Percentiles rank a stretch among this genome's conserved stretches.
Conservation (phyloP, 1,140 invertebrate species). For the Drosophila pallidifrons region DNA sequence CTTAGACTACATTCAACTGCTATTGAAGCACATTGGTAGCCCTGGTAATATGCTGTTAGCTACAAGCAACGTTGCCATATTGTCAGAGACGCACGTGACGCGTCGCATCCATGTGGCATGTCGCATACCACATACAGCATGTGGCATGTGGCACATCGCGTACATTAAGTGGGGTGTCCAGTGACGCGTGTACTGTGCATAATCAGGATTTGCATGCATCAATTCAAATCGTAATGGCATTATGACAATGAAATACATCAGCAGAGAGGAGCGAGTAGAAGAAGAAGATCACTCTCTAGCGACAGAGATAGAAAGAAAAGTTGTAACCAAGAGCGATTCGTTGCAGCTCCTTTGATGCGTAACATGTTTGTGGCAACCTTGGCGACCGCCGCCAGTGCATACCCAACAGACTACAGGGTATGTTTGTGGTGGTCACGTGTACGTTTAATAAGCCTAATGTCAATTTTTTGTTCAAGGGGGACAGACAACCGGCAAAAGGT, state of each 20-base stretch:
- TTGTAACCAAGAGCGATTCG: slow-evolving; percentile 51
- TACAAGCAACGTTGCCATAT: slow-evolving; percentile 58
- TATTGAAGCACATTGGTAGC: slow-evolving; percentile 46
- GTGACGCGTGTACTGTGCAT: slow-evolving; percentile 73
- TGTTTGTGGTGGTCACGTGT: slow-evolving; percentile 58
- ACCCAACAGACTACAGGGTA: slow-evolving; percentile 30
- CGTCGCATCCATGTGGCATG: slow-evolving; percentile 41
- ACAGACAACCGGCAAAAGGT: slow-evolving; percentile 5
- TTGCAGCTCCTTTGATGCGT: slow-evolving; percentile 70
- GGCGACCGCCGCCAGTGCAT: slow-evolving; percentile 61
- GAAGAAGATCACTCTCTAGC: neutral
- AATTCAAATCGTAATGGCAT: slow-evolving; percentile 61
- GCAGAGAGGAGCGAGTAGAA: slow-evolving; percentile 28
- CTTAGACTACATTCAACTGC: neutral
- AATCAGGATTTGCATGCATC: slow-evolving; percentile 81
- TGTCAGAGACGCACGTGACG: slow-evolving; percentile 69
- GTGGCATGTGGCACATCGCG: slow-evolving; percentile 46
- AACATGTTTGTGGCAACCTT: slow-evolving; percentile 72
- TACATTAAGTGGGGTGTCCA: slow-evolving; percentile 30
- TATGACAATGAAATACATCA: slow-evolving; percentile 64
- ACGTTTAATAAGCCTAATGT: slow-evolving; percentile 79
- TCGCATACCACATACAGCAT: slow-evolving; percentile 21
- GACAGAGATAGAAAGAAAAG: neutral
- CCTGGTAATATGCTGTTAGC: slow-evolving; percentile 63
- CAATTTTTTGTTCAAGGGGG: slow-evolving; percentile 34